Evolutionary conservation across 2,797 vertebrate species (phyloP), one percentile per base, ranked within the genome.

Genomic region (Lepus oiostolus): DNA sequence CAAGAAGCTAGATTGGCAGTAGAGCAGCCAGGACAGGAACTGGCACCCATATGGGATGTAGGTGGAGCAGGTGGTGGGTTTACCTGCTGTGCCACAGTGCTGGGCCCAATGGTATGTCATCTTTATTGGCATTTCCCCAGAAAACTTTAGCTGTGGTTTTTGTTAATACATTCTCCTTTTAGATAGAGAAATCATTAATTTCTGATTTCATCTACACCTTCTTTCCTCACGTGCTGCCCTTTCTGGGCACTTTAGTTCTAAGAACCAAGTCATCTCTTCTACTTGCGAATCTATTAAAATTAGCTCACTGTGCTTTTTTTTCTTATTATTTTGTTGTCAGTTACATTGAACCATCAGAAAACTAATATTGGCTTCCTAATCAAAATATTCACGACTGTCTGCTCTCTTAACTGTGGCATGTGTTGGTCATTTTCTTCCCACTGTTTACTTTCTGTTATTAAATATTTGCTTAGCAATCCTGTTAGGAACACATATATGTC

Each of bases 391-490:
- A 24, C 52, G 9, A n/a, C 68, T 50, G 38, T 65, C 52, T 47
- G 4, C 54, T 70, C 28, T 54, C 47, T 12, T 71, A n/a, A 7
- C 75, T 26, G 24, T 74, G 58, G 8, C 21, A 11, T 54, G 11
- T 65, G 11, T 62, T 74, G 58, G 17, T 71, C 42, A 58, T 71
- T 85, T 85, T 88, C 74, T 88, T 71, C 68, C 47, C 72, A 17
- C 0, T 22, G 10, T 85, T 90, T 77, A 22, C 70, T 91, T 95
- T 32, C 26, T 42, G 24, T 92, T 83, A 70, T 77, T 93, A 88
- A 85, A 88, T 50, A 70, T 88, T 88, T 81, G 63, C 71, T 95
- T 77, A 74, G 65, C 63, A 74, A 14, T 60, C 26, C 54, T 81
- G 85, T 72, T 54, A 67, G 76, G 52, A 83, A 50, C 65, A 58